Evolutionary conservation across 2,113 vertebrate genomes (phyloP).

Genomic region (Sander vitreus): DNA sequence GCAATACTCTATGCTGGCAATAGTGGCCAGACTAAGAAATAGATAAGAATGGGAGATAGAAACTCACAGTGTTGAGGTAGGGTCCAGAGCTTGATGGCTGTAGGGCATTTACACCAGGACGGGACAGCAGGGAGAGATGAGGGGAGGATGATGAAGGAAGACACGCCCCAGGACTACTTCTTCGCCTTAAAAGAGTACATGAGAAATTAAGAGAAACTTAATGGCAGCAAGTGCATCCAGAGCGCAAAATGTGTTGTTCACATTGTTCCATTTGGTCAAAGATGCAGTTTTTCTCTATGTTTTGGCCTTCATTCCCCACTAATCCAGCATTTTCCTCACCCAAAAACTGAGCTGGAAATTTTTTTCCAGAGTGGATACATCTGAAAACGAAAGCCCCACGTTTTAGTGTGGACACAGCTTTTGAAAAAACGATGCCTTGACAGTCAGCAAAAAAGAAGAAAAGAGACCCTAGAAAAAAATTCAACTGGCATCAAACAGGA

Average conservation of each 20-base stretch:
- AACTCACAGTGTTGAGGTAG: slow-evolving; percentile 86
- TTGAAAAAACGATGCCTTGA: neutral
- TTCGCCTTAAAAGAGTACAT: slow-evolving; percentile 62
- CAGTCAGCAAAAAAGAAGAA: neutral
- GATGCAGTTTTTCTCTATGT: neutral
- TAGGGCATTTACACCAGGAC: slow-evolving; percentile 75
- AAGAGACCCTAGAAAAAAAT: neutral
- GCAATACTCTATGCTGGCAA: slow-evolving; percentile 1
- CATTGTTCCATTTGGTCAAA: neutral
- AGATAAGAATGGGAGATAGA: neutral
- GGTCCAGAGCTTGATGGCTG: slow-evolving; percentile 77
- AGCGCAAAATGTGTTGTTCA: neutral
- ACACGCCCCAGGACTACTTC: slow-evolving; percentile 78
- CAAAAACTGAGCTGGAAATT: neutral
- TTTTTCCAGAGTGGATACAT: neutral
- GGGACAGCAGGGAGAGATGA: slow-evolving; percentile 84
- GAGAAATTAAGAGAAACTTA: neutral
- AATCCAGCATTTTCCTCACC: neutral
- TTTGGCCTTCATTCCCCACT: neutral
- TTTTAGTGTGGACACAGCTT: neutral
- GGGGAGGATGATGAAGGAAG: slow-evolving; percentile 78
- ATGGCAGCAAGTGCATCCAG: neutral
- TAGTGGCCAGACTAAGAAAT: neutral
- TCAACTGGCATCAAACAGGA: no score
- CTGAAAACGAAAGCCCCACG: neutral